Percentiles rank a stretch among this genome's conserved stretches.
These are phyloP conservation scores for Bradypus variegatus DNA, from an alignment of 2,797 vertebrate species.

Conservation along the genomic window DNA sequence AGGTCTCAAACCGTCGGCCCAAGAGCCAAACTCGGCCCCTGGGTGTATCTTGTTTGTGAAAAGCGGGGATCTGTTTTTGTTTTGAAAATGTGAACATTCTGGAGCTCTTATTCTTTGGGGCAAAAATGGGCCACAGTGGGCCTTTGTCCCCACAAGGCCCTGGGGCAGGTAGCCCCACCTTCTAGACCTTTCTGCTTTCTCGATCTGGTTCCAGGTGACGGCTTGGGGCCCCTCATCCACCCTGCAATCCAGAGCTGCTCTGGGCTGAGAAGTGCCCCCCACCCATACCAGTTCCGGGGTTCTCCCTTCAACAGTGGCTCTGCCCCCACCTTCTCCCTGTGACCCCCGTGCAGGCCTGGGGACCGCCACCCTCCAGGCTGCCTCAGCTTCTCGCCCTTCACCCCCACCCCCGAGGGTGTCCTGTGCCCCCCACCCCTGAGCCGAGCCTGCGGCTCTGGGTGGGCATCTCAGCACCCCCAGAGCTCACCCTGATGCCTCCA, in stretches of 20 bases:
- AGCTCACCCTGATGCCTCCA: not conserved
- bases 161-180: not conserved
- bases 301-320: accelerated
- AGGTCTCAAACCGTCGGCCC: not conserved
- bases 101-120: not conserved
- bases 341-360: not conserved
- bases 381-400: not conserved
- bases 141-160: not conserved
- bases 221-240: not conserved
- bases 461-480: not conserved
- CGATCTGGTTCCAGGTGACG: not conserved
- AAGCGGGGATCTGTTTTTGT: not conserved
- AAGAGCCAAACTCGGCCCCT: not conserved
- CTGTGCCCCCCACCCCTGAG: not conserved
- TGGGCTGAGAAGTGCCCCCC: not conserved
- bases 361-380: too few relatives aligned
- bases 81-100: not conserved
- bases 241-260: not conserved
- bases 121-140: accelerated
- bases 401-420: not conserved
- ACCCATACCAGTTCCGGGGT: not conserved
- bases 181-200: not conserved
- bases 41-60: not conserved
- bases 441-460: not conserved
- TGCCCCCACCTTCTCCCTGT: not conserved